These are phyloP conservation scores for Coelopa frigida DNA, from an alignment of 1,140 invertebrate species.

Conservation along the genomic window DNA sequence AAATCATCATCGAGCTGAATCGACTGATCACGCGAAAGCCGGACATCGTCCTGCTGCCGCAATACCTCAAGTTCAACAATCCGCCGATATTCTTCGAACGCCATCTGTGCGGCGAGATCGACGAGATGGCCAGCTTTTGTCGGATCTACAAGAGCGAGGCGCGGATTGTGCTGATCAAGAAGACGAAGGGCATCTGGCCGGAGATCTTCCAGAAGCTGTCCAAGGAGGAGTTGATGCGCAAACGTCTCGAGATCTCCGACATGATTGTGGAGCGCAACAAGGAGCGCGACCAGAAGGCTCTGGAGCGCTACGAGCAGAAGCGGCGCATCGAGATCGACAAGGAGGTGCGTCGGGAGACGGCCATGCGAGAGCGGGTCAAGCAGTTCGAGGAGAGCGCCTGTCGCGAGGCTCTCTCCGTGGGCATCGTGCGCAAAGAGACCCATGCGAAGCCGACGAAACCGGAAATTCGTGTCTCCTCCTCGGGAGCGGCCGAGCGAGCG, in stretches of 20 bases:
- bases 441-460: too few relatives aligned
- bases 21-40: slow-evolving; percentile 38
- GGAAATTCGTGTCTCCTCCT: too few relatives aligned
- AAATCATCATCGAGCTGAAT: slow-evolving; percentile 40
- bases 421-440: slow-evolving; percentile 30
- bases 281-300: slow-evolving; percentile 31
- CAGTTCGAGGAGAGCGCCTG: slow-evolving; percentile 31
- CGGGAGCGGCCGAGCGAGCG: background rate
- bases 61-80: slow-evolving; percentile 40
- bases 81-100: slow-evolving; percentile 42
- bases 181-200: slow-evolving; percentile 36
- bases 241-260: slow-evolving; percentile 36
- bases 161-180: slow-evolving; percentile 39
- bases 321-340: slow-evolving; percentile 34
- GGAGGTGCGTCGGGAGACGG: slow-evolving; percentile 33
- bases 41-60: slow-evolving; percentile 35
- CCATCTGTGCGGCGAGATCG: slow-evolving; percentile 33
- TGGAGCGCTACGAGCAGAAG: slow-evolving; percentile 35
- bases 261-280: slow-evolving; percentile 38
- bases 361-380: slow-evolving; percentile 35
- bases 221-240: slow-evolving; percentile 29
- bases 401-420: slow-evolving; percentile 33
- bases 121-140: slow-evolving; percentile 39
- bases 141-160: slow-evolving; percentile 41
- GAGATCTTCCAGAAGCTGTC: slow-evolving; percentile 35